phyloP scores from a whole-genome alignment of 2,888 invertebrate species.

The Phlogophora meticulosa region DNA sequence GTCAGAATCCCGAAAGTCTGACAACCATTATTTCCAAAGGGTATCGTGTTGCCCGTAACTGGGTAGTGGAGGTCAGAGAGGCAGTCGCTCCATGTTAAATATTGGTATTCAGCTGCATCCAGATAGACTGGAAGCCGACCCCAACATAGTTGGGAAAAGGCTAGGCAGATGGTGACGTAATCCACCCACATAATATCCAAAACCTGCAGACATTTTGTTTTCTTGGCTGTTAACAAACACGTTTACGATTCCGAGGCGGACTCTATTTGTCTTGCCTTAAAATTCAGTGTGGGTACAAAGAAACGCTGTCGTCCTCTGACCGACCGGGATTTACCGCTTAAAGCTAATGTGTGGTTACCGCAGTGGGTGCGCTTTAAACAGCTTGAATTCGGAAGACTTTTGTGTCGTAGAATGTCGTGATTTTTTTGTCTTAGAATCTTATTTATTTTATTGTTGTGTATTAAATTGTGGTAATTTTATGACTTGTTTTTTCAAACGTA shows the following conservation, averaged over 20 bases:
- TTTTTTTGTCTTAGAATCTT: not conserved
- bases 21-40: too few species aligned
- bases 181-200: conserved; percentile 1
- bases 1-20: too few species aligned
- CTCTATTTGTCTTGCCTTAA: conserved; percentile 66
- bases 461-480: too few species aligned
- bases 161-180: not conserved
- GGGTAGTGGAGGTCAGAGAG: too few species aligned
- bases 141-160: too few species aligned
- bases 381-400: conserved; percentile 19
- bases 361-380: conserved; percentile 24
- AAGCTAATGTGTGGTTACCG: conserved; percentile 59
- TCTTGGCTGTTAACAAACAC: conserved; percentile 53
- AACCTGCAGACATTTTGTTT: conserved; percentile 49
- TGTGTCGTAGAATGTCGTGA: not conserved
- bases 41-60: too few species aligned
- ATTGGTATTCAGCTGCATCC: too few species aligned
- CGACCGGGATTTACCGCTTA: conserved; percentile 62
- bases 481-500: too few species aligned
- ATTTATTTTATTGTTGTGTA: too few species aligned
- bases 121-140: too few species aligned
- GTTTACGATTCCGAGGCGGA: conserved; percentile 37
- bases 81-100: too few species aligned
- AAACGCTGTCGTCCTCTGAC: conserved; percentile 53
- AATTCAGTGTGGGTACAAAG: conserved; percentile 66